A percentile compares a stretch with the other conserved stretches of the same genome.
phyloP scores from a whole-genome alignment of 2,888 invertebrate species.

The Tachina lurida region DNA sequence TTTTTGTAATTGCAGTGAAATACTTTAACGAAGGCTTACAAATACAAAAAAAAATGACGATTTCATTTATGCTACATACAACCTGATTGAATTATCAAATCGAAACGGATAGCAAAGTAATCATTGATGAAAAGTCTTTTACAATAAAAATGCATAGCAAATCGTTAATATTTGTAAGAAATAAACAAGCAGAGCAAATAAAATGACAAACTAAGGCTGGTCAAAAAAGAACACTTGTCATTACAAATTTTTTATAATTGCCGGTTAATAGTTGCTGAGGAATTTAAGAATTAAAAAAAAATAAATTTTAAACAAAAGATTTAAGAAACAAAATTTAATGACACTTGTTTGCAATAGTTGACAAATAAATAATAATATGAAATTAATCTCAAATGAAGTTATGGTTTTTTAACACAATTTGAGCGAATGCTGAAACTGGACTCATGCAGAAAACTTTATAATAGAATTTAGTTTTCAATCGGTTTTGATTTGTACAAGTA shows the following conservation, averaged over 20 bases:
- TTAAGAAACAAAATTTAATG: constrained; percentile 27
- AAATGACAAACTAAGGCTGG: constrained; percentile 6
- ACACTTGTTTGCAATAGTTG: neutral
- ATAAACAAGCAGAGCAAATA: constrained; percentile 18
- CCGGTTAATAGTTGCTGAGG: neutral
- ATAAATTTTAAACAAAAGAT: constrained; percentile 10
- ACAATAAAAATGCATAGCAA: constrained; percentile 27
- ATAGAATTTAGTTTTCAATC: no score
- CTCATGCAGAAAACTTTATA: no score
- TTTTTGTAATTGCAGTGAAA: constrained; percentile 35
- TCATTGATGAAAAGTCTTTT: constrained; percentile 44
- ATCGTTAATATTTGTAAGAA: constrained; percentile 24
- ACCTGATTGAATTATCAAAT: constrained; percentile 61
- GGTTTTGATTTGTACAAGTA: no score
- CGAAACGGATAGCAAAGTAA: constrained; percentile 37
- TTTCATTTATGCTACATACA: constrained; percentile 48
- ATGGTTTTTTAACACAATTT: no score
- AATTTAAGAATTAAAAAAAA: neutral
- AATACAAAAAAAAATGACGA: constrained; percentile 53
- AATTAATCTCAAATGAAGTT: no score
- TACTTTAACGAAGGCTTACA: constrained; percentile 61
- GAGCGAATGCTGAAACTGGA: no score
- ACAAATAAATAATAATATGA: neutral
- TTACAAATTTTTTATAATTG: constrained; percentile 11
- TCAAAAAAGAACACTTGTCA: neutral